phyloP scores from a whole-genome alignment of 2,113 vertebrate species.

The Lichenostomus cassidix region DNA sequence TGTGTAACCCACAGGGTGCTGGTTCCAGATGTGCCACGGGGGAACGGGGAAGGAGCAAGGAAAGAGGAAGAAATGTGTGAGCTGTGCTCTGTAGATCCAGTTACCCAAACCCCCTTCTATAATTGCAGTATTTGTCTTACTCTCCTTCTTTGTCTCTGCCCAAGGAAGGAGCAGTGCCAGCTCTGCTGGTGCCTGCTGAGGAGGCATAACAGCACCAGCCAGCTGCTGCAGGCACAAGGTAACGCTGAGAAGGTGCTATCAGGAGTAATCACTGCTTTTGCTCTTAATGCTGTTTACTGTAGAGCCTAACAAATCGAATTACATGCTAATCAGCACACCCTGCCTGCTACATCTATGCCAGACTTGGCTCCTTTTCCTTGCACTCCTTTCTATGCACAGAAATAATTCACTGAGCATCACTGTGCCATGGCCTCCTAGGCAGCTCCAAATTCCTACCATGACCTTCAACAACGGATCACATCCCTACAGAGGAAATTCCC shows the following conservation, averaged over 20 bases:
- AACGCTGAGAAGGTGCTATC: background rate
- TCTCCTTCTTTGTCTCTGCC: background rate
- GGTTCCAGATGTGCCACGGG: fast-evolving
- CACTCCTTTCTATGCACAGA: background rate
- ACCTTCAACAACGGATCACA: background rate
- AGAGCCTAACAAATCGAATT: background rate
- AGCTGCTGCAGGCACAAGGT: background rate
- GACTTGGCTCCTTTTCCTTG: background rate
- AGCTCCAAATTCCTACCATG: fast-evolving
- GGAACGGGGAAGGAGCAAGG: background rate
- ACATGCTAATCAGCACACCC: background rate
- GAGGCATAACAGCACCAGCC: background rate
- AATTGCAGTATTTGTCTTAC: background rate
- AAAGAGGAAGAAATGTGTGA: background rate
- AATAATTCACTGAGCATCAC: background rate
- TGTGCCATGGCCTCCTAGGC: background rate
- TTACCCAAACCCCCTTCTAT: background rate
- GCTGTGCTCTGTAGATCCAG: background rate
- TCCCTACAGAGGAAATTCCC: background rate
- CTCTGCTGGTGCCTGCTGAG: background rate
- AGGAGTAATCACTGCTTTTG: background rate
- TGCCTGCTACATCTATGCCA: background rate
- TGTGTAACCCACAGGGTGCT: background rate
- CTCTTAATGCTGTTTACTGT: background rate
- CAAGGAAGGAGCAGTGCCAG: background rate